phyloP scores from a whole-genome alignment of 2,888 invertebrate species.

The Dicyrtoma fusca region DNA sequence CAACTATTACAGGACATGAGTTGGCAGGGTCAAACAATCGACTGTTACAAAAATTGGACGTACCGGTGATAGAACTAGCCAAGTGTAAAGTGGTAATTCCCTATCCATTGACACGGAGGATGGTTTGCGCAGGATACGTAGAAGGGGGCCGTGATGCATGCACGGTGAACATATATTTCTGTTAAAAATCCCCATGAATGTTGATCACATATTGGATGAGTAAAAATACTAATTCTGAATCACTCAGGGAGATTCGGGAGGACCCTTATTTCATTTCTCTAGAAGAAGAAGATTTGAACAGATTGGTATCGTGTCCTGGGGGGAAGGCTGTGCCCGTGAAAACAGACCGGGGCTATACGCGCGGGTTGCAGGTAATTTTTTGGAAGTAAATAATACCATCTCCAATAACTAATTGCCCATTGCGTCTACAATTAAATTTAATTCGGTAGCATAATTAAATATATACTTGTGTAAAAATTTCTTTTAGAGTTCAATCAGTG shows the following conservation, averaged over 20 bases:
- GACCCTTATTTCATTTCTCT: not conserved
- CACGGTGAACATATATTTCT: slow-evolving; percentile 42
- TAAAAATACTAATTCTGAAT: too few relatives aligned
- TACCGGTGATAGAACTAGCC: slow-evolving; percentile 7
- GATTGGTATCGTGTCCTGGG: slow-evolving; percentile 26
- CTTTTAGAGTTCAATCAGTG: slow-evolving; percentile 18
- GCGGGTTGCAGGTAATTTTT: slow-evolving; percentile 4
- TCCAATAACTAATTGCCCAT: too few relatives aligned
- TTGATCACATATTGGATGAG: too few relatives aligned
- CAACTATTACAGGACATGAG: slow-evolving; percentile 13
- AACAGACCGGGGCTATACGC: slow-evolving; percentile 7
- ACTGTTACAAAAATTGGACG: slow-evolving; percentile 18
- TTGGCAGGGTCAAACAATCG: slow-evolving; percentile 25
- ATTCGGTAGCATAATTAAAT: too few relatives aligned
- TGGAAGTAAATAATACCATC: too few relatives aligned
- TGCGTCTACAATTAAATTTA: too few relatives aligned
- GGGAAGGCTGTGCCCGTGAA: slow-evolving; percentile 15
- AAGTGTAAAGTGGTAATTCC: slow-evolving; percentile 18
- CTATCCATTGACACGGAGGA: slow-evolving; percentile 25
- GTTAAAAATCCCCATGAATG: too few relatives aligned
- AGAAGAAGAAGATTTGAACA: not conserved
- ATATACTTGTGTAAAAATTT: too few relatives aligned
- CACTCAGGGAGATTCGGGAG: slow-evolving; percentile 22
- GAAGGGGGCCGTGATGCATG: slow-evolving; percentile 49
- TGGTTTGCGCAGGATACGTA: slow-evolving; percentile 49